These are phyloP conservation scores for Rhinopomastus cyanomelas DNA, from an alignment of 2,113 vertebrate species.

Conservation along the genomic window DNA sequence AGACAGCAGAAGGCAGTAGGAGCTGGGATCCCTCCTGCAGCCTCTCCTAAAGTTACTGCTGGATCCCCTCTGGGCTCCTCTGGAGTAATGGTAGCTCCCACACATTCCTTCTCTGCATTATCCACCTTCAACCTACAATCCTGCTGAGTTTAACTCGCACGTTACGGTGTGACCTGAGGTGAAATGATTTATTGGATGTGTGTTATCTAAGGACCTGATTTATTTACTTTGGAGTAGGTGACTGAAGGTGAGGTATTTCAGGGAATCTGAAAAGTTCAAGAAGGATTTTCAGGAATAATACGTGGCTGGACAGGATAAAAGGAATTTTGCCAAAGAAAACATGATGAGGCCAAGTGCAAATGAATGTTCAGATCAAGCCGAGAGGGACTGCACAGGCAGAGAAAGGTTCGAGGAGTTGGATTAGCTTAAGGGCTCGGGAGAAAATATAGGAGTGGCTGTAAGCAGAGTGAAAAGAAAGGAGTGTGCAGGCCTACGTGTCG, in stretches of 20 bases:
- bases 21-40: background rate
- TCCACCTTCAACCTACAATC: background rate
- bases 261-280: conserved; percentile 26
- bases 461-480: background rate
- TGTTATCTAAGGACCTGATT: conserved; percentile 1
- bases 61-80: background rate
- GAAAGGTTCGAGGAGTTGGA: background rate
- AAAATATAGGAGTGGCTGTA: background rate
- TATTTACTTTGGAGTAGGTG: conserved; percentile 18
- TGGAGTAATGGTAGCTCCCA: background rate
- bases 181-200: background rate
- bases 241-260: background rate
- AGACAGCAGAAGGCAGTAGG: background rate
- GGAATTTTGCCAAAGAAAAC: conserved; percentile 43
- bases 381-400: background rate
- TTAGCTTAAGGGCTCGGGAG: background rate
- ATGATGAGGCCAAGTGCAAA: background rate
- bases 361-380: background rate
- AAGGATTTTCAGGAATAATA: background rate
- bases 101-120: background rate
- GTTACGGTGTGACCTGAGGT: background rate
- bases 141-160: background rate
- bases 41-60: background rate
- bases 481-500: conserved; percentile 1
- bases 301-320: conserved; percentile 16